Conservation (phyloP, 2,113 vertebrate species). For the Osmerus mordax region DNA sequence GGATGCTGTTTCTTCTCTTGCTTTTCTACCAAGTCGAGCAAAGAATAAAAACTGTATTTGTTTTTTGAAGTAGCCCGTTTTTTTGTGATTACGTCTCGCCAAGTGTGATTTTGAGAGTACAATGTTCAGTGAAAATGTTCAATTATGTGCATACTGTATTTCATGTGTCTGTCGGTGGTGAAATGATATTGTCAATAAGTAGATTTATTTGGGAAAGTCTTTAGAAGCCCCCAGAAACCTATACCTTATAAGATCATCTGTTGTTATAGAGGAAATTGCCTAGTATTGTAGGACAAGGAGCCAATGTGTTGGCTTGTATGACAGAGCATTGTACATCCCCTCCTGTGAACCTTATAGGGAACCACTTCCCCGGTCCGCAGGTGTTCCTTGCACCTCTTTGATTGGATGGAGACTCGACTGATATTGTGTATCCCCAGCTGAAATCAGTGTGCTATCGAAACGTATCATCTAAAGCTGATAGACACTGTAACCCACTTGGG, state of each 20-base stretch:
- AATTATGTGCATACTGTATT: neutral
- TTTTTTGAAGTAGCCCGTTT: neutral
- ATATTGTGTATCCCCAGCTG: constrained; percentile 58
- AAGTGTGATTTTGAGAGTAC: neutral
- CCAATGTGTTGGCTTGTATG: constrained; percentile 51
- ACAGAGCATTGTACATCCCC: constrained; percentile 46
- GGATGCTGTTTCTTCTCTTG: neutral
- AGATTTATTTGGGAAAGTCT: neutral
- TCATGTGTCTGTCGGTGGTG: neutral
- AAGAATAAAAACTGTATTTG: constrained; percentile 18
- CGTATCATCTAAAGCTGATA: constrained; percentile 71
- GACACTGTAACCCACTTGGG: constrained; percentile 59
- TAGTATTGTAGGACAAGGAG: constrained; percentile 36
- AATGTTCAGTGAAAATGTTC: neutral
- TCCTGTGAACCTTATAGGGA: constrained; percentile 44
- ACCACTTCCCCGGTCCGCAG: constrained; percentile 64
- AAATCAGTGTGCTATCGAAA: constrained; percentile 68
- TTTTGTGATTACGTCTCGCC: neutral
- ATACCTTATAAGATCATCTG: constrained; percentile 1
- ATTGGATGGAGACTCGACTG: constrained; percentile 69
- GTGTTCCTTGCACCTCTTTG: constrained; percentile 63
- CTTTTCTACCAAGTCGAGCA: constrained; percentile 10
- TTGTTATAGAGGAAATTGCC: constrained; percentile 48
- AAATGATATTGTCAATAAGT: neutral
- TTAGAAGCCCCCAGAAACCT: neutral